phyloP scores from a whole-genome alignment of 1,140 invertebrate genomes.

The Macrobrachium rosenbergii region DNA sequence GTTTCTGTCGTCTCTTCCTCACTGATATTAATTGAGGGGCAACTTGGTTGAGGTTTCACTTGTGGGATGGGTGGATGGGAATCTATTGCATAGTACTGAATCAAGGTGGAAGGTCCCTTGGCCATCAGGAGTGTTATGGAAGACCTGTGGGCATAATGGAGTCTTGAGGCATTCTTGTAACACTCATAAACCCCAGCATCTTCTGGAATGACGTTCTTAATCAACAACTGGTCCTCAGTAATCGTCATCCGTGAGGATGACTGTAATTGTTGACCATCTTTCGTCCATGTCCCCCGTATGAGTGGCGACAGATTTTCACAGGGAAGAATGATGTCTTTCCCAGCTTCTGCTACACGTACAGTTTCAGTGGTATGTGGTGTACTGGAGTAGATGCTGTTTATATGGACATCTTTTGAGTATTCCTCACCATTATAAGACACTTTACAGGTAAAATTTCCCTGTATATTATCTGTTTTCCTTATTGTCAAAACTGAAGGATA shows the following conservation, averaged over 20 bases:
- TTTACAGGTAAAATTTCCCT: slow-evolving; percentile 47
- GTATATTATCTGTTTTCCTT: background rate
- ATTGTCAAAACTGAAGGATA: slow-evolving; percentile 30
- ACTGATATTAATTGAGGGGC: background rate
- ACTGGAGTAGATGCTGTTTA: slow-evolving; percentile 10
- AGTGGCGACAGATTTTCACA: slow-evolving; percentile 35
- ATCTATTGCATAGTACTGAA: slow-evolving; percentile 42
- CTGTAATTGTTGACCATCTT: background rate
- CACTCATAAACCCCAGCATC: slow-evolving; percentile 34
- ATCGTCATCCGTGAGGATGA: slow-evolving; percentile 8
- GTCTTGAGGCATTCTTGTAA: slow-evolving; percentile 12
- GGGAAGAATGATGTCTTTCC: slow-evolving; percentile 3
- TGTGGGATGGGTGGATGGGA: slow-evolving; percentile 6
- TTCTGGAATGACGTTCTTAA: background rate
- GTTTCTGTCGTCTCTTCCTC: background rate
- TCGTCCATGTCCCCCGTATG: slow-evolving; percentile 29
- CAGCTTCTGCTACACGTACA: slow-evolving; percentile 21
- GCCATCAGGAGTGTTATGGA: slow-evolving; percentile 41
- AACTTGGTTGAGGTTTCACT: background rate
- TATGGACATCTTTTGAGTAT: background rate
- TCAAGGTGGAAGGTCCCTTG: slow-evolving; percentile 40
- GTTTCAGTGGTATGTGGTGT: slow-evolving; percentile 13
- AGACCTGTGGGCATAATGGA: slow-evolving; percentile 33
- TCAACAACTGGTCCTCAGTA: slow-evolving; percentile 10
- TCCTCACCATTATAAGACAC: slow-evolving; percentile 16